Evolutionary conservation across 2,113 vertebrate species (phyloP).

Genomic region (Parus major): DNA sequence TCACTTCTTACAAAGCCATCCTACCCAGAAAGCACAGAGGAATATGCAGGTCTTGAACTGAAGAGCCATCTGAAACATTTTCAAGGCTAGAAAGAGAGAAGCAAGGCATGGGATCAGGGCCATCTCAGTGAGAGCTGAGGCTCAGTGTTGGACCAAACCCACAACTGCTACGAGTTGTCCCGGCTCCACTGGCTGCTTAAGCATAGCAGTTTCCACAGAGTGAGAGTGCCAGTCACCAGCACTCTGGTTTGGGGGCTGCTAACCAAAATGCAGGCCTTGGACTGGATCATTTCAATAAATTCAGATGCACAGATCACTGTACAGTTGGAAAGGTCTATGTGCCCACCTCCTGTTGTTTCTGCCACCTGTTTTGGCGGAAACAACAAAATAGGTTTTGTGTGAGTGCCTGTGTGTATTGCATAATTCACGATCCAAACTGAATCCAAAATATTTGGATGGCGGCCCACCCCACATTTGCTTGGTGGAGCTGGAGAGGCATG

Average conservation of each 20-base stretch:
- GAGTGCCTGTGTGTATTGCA: background rate
- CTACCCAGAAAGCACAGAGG: background rate
- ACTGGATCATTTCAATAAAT: background rate
- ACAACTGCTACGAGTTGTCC: fast-evolving
- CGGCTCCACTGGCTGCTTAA: background rate
- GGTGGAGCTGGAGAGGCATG: background rate
- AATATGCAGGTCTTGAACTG: background rate
- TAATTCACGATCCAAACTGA: background rate
- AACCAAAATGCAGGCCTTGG: background rate
- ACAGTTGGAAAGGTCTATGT: fast-evolving
- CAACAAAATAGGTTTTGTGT: background rate
- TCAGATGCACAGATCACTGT: background rate
- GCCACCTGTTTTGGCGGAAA: constrained; percentile 11
- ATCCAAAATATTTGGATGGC: background rate
- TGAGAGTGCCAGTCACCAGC: background rate
- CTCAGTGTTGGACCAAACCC: background rate
- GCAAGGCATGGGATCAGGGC: background rate
- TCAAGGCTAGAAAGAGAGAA: background rate
- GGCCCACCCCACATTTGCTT: background rate
- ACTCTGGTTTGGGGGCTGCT: background rate
- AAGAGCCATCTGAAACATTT: background rate
- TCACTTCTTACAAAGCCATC: background rate
- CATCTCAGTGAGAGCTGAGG: background rate
- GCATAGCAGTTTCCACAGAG: fast-evolving
- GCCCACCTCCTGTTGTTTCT: background rate